A percentile compares a stretch with the other conserved stretches of the same genome.
These are phyloP conservation scores for Dascillus cervinus DNA, from an alignment of 2,888 invertebrate species.

Conservation along the genomic window DNA sequence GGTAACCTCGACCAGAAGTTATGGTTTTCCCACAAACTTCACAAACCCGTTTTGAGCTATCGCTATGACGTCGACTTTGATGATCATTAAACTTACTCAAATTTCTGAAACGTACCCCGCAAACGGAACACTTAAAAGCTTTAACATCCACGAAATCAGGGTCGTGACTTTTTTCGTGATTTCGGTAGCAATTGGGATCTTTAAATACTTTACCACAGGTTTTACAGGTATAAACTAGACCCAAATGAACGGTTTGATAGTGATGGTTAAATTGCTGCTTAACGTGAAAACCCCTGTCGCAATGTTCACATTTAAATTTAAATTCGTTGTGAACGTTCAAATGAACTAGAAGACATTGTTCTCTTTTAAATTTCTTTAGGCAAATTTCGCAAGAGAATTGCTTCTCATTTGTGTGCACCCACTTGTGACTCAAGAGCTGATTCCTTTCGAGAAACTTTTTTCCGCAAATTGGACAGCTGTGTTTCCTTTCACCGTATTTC, in stretches of 20 bases:
- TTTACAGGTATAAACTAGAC: conserved; percentile 29
- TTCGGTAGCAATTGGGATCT: conserved; percentile 40
- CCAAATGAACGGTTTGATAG: background rate
- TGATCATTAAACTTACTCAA: too few relatives aligned
- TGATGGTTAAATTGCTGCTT: conserved; percentile 1
- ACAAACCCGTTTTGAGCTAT: too few relatives aligned
- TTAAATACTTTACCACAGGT: conserved; percentile 45
- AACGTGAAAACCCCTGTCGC: conserved; percentile 10
- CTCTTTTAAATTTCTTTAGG: conserved; percentile 43
- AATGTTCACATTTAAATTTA: conserved; percentile 37
- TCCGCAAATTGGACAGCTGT: conserved; percentile 46
- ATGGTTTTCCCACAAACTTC: background rate
- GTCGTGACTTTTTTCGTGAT: conserved; percentile 9
- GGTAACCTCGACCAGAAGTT: background rate
- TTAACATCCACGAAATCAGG: conserved; percentile 6
- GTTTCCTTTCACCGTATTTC: conserved; percentile 37
- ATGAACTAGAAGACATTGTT: conserved; percentile 3
- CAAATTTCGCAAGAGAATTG: conserved; percentile 47
- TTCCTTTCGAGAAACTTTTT: conserved; percentile 48
- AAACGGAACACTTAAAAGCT: too few relatives aligned
- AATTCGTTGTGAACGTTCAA: conserved; percentile 38
- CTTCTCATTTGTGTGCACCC: conserved; percentile 47
- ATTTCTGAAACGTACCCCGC: too few relatives aligned
- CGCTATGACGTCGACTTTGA: too few relatives aligned
- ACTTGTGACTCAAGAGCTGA: conserved; percentile 47